phyloP scores from a whole-genome alignment of 1,140 invertebrate genomes.

The Psix sp. region DNA sequence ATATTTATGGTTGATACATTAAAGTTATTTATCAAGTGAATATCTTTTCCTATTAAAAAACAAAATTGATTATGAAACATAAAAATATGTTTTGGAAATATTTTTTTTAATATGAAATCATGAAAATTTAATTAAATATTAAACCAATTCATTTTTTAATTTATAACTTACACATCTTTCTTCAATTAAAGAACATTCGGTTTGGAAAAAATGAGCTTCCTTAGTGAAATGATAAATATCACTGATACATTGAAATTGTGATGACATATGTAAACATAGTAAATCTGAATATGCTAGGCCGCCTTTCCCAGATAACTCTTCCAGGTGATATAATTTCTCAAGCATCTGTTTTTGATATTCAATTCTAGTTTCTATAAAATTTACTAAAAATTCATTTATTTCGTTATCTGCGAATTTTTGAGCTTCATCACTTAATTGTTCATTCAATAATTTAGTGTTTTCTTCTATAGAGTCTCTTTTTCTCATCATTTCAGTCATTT shows the following conservation, averaged over 20 bases:
- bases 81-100: too few relatives aligned
- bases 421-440: constrained; percentile 59
- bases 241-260: constrained; percentile 63
- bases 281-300: constrained; percentile 70
- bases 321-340: constrained; percentile 64
- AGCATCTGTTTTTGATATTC: constrained; percentile 60
- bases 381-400: constrained; percentile 61
- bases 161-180: constrained; percentile 67
- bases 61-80: too few relatives aligned
- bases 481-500: constrained; percentile 63
- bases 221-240: constrained; percentile 66
- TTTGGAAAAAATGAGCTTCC: constrained; percentile 67
- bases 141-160: constrained; percentile 1
- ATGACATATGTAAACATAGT: constrained; percentile 69
- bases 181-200: constrained; percentile 66
- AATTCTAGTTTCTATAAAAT: constrained; percentile 56
- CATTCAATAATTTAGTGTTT: constrained; percentile 62
- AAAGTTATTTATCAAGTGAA: too few relatives aligned
- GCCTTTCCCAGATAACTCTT: constrained; percentile 60
- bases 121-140: background rate
- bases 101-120: too few relatives aligned
- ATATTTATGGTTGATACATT: too few relatives aligned
- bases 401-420: constrained; percentile 61
- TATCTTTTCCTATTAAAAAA: too few relatives aligned
- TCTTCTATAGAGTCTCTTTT: constrained; percentile 68